A percentile compares a stretch with the other conserved stretches of the same genome.
phyloP scores from a whole-genome alignment of 2,888 invertebrate species.

The Athalia cordata region DNA sequence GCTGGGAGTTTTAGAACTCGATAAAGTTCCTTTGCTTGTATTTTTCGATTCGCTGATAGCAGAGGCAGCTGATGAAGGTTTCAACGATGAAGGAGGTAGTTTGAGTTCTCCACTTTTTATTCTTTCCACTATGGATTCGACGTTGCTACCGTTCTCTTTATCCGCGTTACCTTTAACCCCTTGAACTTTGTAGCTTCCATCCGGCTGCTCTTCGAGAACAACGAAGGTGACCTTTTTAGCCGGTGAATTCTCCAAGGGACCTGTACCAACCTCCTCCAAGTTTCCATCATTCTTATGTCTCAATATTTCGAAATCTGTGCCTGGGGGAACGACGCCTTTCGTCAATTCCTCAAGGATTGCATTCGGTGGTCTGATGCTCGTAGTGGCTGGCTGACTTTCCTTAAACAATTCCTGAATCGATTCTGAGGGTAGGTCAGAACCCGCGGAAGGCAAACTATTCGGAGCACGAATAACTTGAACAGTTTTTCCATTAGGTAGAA shows the following conservation, averaged over 20 bases:
- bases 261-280: conserved; percentile 81
- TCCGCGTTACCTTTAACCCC: conserved; percentile 83
- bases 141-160: conserved; percentile 81
- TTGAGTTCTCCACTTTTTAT: conserved; percentile 90
- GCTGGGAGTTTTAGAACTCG: conserved; percentile 51
- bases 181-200: conserved; percentile 86
- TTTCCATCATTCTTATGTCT: conserved; percentile 85
- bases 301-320: conserved; percentile 87
- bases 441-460: conserved; percentile 59
- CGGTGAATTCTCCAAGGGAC: conserved; percentile 78
- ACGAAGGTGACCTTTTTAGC: conserved; percentile 91
- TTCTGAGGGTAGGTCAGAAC: conserved; percentile 57
- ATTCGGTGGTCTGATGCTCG: conserved; percentile 79
- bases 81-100: conserved; percentile 79
- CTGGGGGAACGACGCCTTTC: conserved; percentile 86
- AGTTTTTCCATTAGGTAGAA: conserved; percentile 83
- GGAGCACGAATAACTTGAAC: conserved; percentile 62
- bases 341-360: conserved; percentile 86
- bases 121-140: conserved; percentile 86
- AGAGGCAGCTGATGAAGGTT: conserved; percentile 62
- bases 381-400: conserved; percentile 70
- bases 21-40: conserved; percentile 50
- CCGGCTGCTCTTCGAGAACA: conserved; percentile 89
- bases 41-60: conserved; percentile 45
- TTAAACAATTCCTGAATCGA: conserved; percentile 53